Percentiles rank a stretch among this genome's conserved stretches.
phyloP scores from a whole-genome alignment of 2,797 vertebrate species.

The Clarias pachynema region DNA sequence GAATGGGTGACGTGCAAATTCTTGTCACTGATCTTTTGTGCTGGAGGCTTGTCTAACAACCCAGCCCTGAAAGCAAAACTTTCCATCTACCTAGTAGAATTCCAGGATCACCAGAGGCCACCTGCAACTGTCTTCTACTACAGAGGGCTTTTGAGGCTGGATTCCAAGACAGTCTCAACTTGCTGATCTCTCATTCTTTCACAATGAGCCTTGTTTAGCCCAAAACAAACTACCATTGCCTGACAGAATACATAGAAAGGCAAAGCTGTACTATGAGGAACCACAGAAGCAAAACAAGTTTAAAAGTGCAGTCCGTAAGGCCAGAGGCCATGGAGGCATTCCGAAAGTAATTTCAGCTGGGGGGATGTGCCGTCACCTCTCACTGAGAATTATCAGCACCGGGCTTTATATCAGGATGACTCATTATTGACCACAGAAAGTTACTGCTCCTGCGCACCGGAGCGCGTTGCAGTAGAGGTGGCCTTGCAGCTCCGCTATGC shows the following conservation, averaged over 20 bases:
- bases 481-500: conserved; percentile 15
- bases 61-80: conserved; percentile 59
- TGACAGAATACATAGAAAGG: conserved; percentile 50
- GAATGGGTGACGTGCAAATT: conserved; percentile 61
- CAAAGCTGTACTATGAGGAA: conserved; percentile 27
- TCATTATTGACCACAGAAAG: conserved; percentile 56
- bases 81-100: conserved; percentile 46
- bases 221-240: conserved; percentile 51
- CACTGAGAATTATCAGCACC: conserved; percentile 36
- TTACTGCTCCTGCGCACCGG: conserved; percentile 37
- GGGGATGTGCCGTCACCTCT: conserved; percentile 41
- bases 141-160: conserved; percentile 29
- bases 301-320: conserved; percentile 40
- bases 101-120: conserved; percentile 35
- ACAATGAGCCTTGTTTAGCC: conserved; percentile 55
- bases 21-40: conserved; percentile 66
- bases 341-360: conserved; percentile 51
- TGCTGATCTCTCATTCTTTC: conserved; percentile 47
- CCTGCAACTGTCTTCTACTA: conserved; percentile 18
- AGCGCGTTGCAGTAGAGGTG: conserved; percentile 38
- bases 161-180: conserved; percentile 46
- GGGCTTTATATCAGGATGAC: conserved; percentile 37
- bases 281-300: conserved; percentile 19
- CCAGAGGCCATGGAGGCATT: conserved; percentile 45
- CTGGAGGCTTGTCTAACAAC: conserved; percentile 52